Conservation (phyloP, 1,140 invertebrate species). For the Calliopsis andreniformis region DNA sequence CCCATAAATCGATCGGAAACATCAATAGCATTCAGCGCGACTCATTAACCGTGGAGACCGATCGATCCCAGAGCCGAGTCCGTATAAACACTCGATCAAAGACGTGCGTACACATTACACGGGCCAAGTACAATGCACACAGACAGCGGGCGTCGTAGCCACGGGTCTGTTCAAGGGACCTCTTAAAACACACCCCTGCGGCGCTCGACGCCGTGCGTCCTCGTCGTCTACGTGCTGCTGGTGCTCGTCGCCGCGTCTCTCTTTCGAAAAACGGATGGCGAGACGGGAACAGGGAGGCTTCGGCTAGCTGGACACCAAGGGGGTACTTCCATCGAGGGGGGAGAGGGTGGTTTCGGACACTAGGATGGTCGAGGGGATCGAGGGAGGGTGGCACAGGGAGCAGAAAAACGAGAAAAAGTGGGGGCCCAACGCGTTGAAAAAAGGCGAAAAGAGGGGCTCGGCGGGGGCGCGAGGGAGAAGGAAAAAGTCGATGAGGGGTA, state of each 20-base stretch:
- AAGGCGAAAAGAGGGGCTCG: constrained; percentile 2
- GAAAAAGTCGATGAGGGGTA: constrained; percentile 55
- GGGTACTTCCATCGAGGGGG: constrained; percentile 23
- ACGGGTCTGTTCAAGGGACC: constrained; percentile 63
- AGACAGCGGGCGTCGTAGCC: constrained; percentile 50
- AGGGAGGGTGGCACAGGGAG: constrained; percentile 3
- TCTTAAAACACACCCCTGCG: constrained; percentile 75
- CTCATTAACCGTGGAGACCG: constrained; percentile 59
- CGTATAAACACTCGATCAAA: constrained; percentile 64
- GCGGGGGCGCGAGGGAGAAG: constrained; percentile 14
- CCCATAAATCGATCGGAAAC: constrained; percentile 56
- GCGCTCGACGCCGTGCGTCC: constrained; percentile 46
- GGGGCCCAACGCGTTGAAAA: not conserved
- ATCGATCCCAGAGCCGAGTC: constrained; percentile 57
- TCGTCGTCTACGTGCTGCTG: constrained; percentile 17
- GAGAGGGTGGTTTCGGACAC: no score
- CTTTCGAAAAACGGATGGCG: constrained; percentile 21
- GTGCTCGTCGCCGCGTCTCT: not conserved
- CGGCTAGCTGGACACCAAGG: constrained; percentile 51
- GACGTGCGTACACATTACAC: constrained; percentile 65
- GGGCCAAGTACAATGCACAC: constrained; percentile 60
- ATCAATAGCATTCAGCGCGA: constrained; percentile 61
- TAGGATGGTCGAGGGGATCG: no score
- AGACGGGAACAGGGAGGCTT: constrained; percentile 18
- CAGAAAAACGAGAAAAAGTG: constrained; percentile 45